Evolutionary conservation across 2,888 invertebrate genomes (phyloP).

Genomic region (Polydrusus pterygomalis): DNA sequence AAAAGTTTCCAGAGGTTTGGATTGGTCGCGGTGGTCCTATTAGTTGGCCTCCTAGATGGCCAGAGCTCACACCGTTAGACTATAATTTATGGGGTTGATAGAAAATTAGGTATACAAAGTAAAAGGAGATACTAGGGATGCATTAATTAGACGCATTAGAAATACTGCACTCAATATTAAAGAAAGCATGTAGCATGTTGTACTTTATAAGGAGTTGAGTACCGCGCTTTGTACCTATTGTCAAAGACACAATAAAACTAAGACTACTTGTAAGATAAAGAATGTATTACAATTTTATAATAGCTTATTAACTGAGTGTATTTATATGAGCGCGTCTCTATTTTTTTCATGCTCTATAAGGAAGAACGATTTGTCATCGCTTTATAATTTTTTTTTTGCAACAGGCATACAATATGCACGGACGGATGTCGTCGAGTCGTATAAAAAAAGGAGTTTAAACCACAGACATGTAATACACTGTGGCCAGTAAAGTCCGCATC

Average conservation of each 20-base stretch:
- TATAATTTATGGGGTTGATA: no score
- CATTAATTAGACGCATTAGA: no score
- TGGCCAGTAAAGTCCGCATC: no score
- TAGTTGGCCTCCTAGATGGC: no score
- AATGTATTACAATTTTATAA: conserved; percentile 54
- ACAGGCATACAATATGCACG: conserved; percentile 5
- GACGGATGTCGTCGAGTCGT: background rate
- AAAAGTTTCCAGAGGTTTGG: no score
- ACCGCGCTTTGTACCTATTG: conserved; percentile 51
- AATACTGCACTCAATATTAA: no score
- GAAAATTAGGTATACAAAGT: no score
- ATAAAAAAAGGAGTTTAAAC: background rate
- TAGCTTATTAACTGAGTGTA: conserved; percentile 47
- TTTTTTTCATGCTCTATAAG: conserved; percentile 18
- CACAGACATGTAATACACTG: no score
- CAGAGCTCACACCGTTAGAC: no score
- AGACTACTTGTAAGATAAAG: conserved; percentile 43
- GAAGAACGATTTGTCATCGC: conserved; percentile 11
- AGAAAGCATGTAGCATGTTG: conserved; percentile 51
- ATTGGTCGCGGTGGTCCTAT: no score
- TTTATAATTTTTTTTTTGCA: conserved; percentile 1
- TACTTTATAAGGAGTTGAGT: conserved; percentile 52
- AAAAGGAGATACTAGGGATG: no score
- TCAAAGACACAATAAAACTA: conserved; percentile 45
- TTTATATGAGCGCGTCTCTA: conserved; percentile 32